phyloP scores from a whole-genome alignment of 2,797 vertebrate genomes.

The Ceryle rudis region DNA sequence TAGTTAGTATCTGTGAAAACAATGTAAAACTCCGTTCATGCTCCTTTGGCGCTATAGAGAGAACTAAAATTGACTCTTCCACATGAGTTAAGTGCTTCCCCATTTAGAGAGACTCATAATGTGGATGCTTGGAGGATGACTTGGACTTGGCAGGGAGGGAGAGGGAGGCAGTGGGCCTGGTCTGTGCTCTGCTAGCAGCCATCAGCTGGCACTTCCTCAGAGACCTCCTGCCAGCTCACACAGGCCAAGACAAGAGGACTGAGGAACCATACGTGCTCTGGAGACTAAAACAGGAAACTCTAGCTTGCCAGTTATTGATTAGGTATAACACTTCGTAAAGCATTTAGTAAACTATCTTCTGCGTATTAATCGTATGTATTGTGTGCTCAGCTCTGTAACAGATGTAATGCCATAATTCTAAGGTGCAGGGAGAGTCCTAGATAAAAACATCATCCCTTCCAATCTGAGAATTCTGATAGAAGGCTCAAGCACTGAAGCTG shows the following conservation, averaged over 20 bases:
- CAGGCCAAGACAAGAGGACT: fast-evolving
- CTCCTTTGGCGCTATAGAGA: not conserved
- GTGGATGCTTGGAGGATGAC: not conserved
- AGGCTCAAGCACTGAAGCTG: not conserved
- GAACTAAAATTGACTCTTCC: not conserved
- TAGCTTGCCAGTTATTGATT: not conserved
- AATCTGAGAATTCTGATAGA: not conserved
- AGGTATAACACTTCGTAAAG: not conserved
- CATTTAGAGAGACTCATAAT: not conserved
- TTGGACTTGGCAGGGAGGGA: not conserved
- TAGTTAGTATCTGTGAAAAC: not conserved
- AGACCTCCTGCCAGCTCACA: not conserved
- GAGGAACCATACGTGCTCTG: not conserved
- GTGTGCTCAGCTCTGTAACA: not conserved
- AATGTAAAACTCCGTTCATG: not conserved
- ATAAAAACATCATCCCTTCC: not conserved
- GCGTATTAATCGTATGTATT: not conserved
- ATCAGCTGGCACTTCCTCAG: not conserved
- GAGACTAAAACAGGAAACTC: not conserved
- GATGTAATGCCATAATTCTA: not conserved
- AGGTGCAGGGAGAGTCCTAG: not conserved
- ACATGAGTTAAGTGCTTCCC: not conserved
- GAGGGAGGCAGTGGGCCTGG: not conserved
- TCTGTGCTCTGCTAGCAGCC: fast-evolving
- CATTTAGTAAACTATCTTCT: not conserved